phyloP scores from a whole-genome alignment of 2,797 vertebrate genomes.

The Momotus momota region DNA sequence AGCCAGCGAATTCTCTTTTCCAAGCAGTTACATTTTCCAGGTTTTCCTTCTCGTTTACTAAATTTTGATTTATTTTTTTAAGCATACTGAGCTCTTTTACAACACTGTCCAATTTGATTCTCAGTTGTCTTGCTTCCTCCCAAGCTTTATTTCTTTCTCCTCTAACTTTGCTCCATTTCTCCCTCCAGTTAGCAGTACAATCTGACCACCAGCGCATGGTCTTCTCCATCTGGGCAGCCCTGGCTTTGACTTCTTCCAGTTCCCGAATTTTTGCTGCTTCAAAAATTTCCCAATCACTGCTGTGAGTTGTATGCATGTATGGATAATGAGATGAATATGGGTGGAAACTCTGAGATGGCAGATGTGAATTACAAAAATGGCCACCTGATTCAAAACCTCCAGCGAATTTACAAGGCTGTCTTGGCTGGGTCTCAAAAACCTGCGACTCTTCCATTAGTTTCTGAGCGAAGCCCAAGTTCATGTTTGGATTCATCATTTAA shows the following conservation, averaged over 20 bases:
- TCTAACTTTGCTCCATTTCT: slow-evolving; percentile 81
- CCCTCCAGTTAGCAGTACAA: slow-evolving; percentile 80
- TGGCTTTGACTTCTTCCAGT: slow-evolving; percentile 76
- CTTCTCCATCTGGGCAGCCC: slow-evolving; percentile 82
- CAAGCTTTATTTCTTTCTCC: slow-evolving; percentile 76
- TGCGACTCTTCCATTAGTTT: slow-evolving; percentile 52
- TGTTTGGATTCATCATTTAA: background rate
- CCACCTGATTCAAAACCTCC: background rate
- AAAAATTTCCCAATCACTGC: slow-evolving; percentile 66
- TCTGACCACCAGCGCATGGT: slow-evolving; percentile 85
- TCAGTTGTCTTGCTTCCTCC: slow-evolving; percentile 74
- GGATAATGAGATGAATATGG: background rate
- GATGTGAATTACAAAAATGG: background rate
- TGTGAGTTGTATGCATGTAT: background rate
- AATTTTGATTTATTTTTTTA: slow-evolving; percentile 62
- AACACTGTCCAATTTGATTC: slow-evolving; percentile 63
- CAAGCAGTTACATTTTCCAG: background rate
- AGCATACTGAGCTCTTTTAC: slow-evolving; percentile 73
- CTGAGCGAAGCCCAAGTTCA: slow-evolving; percentile 40
- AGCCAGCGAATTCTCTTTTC: background rate
- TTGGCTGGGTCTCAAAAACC: background rate
- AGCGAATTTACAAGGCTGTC: background rate
- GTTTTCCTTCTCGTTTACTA: background rate
- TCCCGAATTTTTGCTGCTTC: slow-evolving; percentile 70
- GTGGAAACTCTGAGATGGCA: background rate